Percentiles rank a stretch among this genome's conserved stretches.
phyloP scores from a whole-genome alignment of 2,797 vertebrate species.

The Arnoldichthys spilopterus region DNA sequence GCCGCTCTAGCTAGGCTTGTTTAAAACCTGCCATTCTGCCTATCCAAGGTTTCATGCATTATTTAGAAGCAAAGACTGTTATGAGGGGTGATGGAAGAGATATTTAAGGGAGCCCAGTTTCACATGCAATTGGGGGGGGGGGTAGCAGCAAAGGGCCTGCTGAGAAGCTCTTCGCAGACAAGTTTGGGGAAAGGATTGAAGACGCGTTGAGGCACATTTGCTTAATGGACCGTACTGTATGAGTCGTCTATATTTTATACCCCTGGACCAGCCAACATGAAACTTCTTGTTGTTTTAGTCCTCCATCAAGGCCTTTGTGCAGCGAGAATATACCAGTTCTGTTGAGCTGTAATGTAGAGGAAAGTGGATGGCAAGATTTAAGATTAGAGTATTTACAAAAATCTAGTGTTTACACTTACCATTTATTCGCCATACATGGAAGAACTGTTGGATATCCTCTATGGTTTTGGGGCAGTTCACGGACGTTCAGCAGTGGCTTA shows the following conservation, averaged over 20 bases:
- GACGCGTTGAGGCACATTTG: constrained; percentile 30
- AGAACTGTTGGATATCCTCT: neutral
- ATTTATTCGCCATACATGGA: neutral
- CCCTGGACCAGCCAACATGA: constrained; percentile 19
- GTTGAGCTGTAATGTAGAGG: constrained; percentile 3
- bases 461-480: neutral
- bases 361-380: neutral
- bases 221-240: constrained; percentile 40
- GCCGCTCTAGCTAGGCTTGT: neutral
- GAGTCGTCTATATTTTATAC: constrained; percentile 36
- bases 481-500: neutral
- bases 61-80: neutral
- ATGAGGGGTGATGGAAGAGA: neutral
- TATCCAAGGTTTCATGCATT: constrained; percentile 1
- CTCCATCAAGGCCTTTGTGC: constrained; percentile 5
- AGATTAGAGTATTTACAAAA: too few species aligned
- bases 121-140: neutral
- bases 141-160: neutral
- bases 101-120: neutral
- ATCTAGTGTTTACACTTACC: neutral
- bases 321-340: neutral
- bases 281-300: constrained; percentile 29
- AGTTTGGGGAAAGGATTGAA: neutral
- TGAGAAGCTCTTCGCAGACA: constrained; percentile 31
- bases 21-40: neutral